Evolutionary conservation across 1,140 invertebrate species (phyloP).

Genomic region (Oryzaephilus surinamensis): DNA sequence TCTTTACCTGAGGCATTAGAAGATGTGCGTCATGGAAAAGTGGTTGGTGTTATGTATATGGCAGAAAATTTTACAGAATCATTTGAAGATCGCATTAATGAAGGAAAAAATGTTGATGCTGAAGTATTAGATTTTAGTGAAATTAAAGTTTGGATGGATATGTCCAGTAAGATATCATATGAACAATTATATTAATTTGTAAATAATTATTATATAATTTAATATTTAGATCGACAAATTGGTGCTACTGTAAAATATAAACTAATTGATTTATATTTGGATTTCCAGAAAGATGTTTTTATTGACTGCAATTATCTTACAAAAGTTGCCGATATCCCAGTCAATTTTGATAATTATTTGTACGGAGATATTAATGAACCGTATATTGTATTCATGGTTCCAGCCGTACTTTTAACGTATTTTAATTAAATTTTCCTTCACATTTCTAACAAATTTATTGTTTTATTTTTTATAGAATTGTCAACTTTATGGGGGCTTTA

Average conservation of each 20-base stretch:
- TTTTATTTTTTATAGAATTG: constrained; percentile 45
- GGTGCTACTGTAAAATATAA: constrained; percentile 50
- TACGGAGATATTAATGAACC: constrained; percentile 55
- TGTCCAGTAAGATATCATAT: constrained; percentile 50
- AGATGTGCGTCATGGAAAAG: constrained; percentile 48
- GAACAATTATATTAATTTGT: background rate
- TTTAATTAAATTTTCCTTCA: background rate
- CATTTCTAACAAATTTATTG: background rate
- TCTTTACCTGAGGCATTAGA: constrained; percentile 45
- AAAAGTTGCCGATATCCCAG: constrained; percentile 45
- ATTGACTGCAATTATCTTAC: constrained; percentile 46
- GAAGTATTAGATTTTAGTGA: constrained; percentile 45
- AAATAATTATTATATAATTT: constrained; percentile 1
- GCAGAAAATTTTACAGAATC: constrained; percentile 62
- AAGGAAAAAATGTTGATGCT: constrained; percentile 39
- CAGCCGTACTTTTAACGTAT: constrained; percentile 62
- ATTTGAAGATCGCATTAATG: constrained; percentile 44
- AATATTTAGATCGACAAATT: constrained; percentile 57
- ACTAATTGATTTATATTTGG: constrained; percentile 50
- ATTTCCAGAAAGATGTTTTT: constrained; percentile 45
- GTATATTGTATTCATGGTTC: constrained; percentile 64
- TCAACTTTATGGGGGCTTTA: constrained; percentile 68
- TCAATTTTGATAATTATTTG: constrained; percentile 58
- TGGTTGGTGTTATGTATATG: constrained; percentile 63
- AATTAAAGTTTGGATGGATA: constrained; percentile 58